A percentile compares a stretch with the other conserved stretches of the same genome.
Evolutionary conservation across 2,888 invertebrate genomes (phyloP).

Genomic region (Drosophila tanythrix): DNA sequence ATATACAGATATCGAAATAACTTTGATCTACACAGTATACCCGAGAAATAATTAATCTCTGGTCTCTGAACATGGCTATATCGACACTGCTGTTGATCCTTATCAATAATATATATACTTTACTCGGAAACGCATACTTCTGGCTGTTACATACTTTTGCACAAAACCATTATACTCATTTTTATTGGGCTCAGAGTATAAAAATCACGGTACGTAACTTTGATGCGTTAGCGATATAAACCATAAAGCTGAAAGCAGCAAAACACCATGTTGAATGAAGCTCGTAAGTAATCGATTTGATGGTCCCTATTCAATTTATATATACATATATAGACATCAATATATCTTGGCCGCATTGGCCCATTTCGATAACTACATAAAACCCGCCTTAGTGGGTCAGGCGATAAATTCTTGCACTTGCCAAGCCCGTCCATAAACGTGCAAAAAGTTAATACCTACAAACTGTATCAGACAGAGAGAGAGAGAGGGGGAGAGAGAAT

Average conservation of each 20-base stretch:
- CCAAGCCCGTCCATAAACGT: constrained; percentile 31
- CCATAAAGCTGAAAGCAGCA: constrained; percentile 32
- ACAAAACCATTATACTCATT: not conserved
- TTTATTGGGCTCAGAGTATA: not conserved
- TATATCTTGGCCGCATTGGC: constrained; percentile 52
- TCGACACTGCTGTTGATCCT: not conserved
- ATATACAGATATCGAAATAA: not conserved
- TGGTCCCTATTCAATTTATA: constrained; percentile 21
- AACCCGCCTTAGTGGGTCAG: constrained; percentile 65
- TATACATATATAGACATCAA: constrained; percentile 32
- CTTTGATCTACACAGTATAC: not conserved
- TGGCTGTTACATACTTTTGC: not conserved
- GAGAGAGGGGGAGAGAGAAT: not conserved
- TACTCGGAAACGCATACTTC: not conserved
- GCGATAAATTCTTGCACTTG: constrained; percentile 70
- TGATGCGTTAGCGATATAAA: constrained; percentile 23
- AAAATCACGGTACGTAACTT: constrained; percentile 21
- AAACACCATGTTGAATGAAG: not conserved
- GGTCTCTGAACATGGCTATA: too few relatives aligned
- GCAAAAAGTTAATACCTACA: constrained; percentile 37
- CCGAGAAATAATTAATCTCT: not conserved
- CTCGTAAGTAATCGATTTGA: constrained; percentile 58
- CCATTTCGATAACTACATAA: constrained; percentile 58
- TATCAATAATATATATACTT: too few relatives aligned
- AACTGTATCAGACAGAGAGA: constrained; percentile 1